phyloP scores from a whole-genome alignment of 2,888 invertebrate species.

The Drosophila borborema region DNA sequence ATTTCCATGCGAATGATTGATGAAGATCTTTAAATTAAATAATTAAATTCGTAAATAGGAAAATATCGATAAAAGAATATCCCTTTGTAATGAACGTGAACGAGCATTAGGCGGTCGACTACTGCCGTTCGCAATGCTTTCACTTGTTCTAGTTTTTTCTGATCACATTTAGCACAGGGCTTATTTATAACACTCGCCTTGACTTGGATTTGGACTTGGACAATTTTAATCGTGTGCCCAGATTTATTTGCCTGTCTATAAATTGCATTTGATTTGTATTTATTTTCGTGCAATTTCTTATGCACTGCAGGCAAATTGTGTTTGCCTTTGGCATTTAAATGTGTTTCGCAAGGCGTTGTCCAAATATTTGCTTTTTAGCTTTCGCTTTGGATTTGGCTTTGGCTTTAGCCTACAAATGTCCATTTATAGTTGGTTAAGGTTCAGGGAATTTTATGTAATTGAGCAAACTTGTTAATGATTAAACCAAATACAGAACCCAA shows the following conservation, averaged over 20 bases:
- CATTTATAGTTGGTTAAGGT: conserved; percentile 8
- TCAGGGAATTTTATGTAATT: conserved; percentile 42
- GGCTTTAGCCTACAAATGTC: background rate
- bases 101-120: background rate
- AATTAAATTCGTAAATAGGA: too few relatives aligned
- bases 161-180: conserved; percentile 32
- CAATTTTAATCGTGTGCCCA: conserved; percentile 36
- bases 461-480: conserved; percentile 52
- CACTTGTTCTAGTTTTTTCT: background rate
- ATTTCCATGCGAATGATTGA: too few relatives aligned
- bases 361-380: conserved; percentile 36
- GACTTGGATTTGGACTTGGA: background rate
- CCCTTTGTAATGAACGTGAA: too few relatives aligned
- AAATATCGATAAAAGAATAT: too few relatives aligned
- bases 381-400: background rate
- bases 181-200: conserved; percentile 62
- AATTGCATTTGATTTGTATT: conserved; percentile 59
- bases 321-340: conserved; percentile 44
- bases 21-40: too few relatives aligned
- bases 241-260: conserved; percentile 57
- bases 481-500: conserved; percentile 31
- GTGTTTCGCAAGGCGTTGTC: conserved; percentile 13
- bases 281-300: conserved; percentile 41
- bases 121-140: background rate
- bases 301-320: conserved; percentile 34